Base-by-base conservation (phyloP, 2,888 invertebrate species). In the Hypsopygia costalis region DNA sequence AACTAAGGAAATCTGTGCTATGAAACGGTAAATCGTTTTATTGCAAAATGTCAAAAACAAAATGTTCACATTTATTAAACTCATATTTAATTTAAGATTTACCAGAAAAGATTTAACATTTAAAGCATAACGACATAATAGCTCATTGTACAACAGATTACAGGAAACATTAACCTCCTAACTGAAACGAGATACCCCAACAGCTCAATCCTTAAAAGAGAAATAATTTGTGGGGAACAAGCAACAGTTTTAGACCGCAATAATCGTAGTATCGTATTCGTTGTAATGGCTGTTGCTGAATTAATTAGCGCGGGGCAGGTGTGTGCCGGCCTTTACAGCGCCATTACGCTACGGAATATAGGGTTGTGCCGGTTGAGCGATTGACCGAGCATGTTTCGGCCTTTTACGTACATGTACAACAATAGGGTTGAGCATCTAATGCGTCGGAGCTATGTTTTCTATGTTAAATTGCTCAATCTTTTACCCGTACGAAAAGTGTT, bases 231-330 rank as follows among this genome's bases (percentile, higher is more conserved):
- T 59, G 58, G 52, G 51, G 52, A 61, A 61, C 59, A 61, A 64
- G 62, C 56, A 68, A 68, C 65, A 62, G 40, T 43, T 50, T 42
- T 38, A 35, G 47, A 50, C 57, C 55, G 57, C 62, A 60, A 68
- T 74, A 74, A 72, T 69, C 67, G 68, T 68, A 57, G 66, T 73
- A 74, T 75, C 62, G 71, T 59, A 70, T 70, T 69, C 64, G 58
- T 58, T 55, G 72, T 74, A 80, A 77, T 77, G 66, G 69, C 61
- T 62, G 58, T 66, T 65, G 58, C 62, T 78, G 78, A 82, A 83
- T 85, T 85, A 83, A 83, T 85, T 86, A 81, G 67, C 70, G 60
- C 60, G 34, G 35, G 43, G 46, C 49, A 49, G 49, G 49, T 49
- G 49, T 38, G 44, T 32, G 36, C 34, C 37, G 11, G 40, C 44